Evolutionary conservation across 2,888 invertebrate genomes (phyloP).

Genomic region (Standfussiana lucernea): DNA sequence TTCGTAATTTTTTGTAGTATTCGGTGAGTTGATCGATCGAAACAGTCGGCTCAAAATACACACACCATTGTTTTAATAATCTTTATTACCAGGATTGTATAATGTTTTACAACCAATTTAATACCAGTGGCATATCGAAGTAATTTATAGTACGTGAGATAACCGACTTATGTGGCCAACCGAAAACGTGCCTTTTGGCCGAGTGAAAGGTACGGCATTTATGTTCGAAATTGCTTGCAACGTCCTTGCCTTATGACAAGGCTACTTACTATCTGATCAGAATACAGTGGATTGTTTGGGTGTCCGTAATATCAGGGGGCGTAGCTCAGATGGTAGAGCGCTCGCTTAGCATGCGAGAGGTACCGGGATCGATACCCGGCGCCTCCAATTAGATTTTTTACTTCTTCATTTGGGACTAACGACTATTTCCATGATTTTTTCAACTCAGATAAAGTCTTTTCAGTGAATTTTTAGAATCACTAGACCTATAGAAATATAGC

Average conservation of each 20-base stretch:
- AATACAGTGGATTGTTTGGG: constrained; percentile 25
- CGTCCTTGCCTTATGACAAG: constrained; percentile 30
- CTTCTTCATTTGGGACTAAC: not conserved
- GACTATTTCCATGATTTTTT: not conserved
- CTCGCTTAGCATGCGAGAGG: constrained; percentile 90
- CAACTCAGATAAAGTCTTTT: not conserved
- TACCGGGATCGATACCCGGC: constrained; percentile 90
- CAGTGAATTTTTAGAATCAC: not conserved
- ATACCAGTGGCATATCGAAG: constrained; percentile 40
- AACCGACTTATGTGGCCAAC: constrained; percentile 19
- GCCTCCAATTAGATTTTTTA: constrained; percentile 36
- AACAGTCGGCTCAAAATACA: not conserved
- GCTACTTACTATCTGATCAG: constrained; percentile 14
- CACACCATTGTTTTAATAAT: constrained; percentile 1
- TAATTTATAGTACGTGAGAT: constrained; percentile 56
- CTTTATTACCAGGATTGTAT: constrained; percentile 40
- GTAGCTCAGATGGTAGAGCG: constrained; percentile 88
- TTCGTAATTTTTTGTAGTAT: not conserved
- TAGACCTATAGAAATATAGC: no score
- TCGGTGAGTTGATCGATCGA: not conserved
- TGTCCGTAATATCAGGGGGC: constrained; percentile 73
- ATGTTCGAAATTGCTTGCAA: constrained; percentile 14
- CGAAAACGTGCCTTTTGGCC: constrained; percentile 42
- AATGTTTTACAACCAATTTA: constrained; percentile 41
- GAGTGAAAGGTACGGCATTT: constrained; percentile 51